Percentiles rank a stretch among this genome's conserved stretches.
Conservation (phyloP, 2,888 invertebrate species). For the Trissolcus brochymenae region DNA sequence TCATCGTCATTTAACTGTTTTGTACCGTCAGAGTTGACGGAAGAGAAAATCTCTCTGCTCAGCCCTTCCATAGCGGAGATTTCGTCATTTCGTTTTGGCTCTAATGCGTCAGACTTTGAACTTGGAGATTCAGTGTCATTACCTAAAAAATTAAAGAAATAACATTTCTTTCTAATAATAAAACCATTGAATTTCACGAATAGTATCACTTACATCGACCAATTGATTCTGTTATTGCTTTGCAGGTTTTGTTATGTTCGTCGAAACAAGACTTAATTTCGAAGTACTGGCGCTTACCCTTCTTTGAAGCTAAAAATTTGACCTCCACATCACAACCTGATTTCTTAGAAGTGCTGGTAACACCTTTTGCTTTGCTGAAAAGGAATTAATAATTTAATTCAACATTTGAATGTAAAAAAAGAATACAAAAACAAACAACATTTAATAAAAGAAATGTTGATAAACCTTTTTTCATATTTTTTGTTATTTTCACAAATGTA, state of each 20-base stretch:
- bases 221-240: background rate
- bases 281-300: background rate
- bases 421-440: background rate
- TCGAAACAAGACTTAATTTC: background rate
- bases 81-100: background rate
- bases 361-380: background rate
- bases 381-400: background rate
- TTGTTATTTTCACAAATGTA: constrained; percentile 2
- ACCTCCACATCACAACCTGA: background rate
- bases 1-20: background rate
- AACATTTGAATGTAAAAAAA: background rate
- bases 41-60: background rate
- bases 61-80: background rate
- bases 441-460: background rate
- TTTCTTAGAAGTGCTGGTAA: background rate
- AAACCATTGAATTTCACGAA: background rate
- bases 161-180: background rate
- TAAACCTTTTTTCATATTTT: background rate
- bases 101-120: background rate
- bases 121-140: background rate
- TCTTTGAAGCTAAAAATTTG: background rate
- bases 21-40: background rate
- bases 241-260: background rate
- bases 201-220: background rate
- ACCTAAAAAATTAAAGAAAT: background rate